A percentile compares a stretch with the other conserved stretches of the same genome.
These are phyloP conservation scores for Peromyscus eremicus DNA, from an alignment of 2,797 vertebrate genomes.

Conservation along the genomic window DNA sequence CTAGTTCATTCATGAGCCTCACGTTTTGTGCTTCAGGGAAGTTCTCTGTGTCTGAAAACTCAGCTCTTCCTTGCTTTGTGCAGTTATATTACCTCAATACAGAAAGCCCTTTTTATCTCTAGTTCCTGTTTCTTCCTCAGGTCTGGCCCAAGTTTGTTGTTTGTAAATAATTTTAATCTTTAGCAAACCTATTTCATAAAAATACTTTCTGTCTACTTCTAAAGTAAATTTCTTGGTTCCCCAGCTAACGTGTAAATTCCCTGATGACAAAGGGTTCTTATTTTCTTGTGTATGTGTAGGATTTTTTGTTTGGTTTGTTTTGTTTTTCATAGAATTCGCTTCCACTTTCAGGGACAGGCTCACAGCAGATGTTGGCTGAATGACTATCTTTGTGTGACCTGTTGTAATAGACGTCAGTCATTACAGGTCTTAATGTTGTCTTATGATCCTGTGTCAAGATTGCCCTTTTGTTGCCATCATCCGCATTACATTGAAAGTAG, in stretches of 20 bases:
- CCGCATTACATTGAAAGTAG: neutral
- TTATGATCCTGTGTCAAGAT: neutral
- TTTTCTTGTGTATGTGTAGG: neutral
- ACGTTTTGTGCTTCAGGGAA: neutral
- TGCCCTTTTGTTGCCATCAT: conserved; percentile 50
- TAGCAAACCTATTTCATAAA: conserved; percentile 1
- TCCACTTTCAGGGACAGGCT: conserved; percentile 11
- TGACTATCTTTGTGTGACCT: neutral
- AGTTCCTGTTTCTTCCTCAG: neutral
- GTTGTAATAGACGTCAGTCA: neutral
- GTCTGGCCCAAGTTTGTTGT: neutral
- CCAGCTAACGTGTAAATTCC: neutral
- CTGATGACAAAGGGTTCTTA: neutral
- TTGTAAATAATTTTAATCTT: conserved; percentile 17
- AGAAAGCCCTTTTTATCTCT: neutral
- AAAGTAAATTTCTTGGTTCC: neutral
- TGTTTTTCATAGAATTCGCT: conserved; percentile 10
- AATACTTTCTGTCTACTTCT: neutral
- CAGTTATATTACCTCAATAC: neutral
- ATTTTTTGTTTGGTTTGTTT: neutral
- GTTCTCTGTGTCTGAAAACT: neutral
- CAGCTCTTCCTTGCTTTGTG: neutral
- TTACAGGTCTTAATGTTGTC: neutral
- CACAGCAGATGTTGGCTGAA: neutral
- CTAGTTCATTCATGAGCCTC: neutral